Conservation (phyloP, 2,113 vertebrate genomes). For the Hyla sarda region DNA sequence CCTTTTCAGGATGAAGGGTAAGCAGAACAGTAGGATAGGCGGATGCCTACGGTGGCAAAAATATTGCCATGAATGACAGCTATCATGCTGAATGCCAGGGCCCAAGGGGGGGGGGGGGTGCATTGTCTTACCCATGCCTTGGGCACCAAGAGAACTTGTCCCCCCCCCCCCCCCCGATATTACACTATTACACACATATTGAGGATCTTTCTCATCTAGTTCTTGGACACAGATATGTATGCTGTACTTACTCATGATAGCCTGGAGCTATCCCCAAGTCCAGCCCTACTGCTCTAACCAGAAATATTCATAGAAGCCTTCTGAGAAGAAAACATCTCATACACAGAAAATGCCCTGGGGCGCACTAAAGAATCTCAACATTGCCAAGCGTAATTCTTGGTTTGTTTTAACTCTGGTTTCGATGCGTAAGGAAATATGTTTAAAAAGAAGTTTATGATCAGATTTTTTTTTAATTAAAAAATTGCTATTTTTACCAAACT, state of each 20-base stretch:
- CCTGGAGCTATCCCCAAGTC: neutral
- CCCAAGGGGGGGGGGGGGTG: no score
- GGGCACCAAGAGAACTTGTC: no score
- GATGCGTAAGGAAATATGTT: neutral
- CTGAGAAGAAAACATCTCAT: neutral
- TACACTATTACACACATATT: no score
- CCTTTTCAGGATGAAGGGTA: neutral
- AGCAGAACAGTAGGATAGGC: neutral
- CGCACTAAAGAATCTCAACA: neutral
- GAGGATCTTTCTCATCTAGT: no score
- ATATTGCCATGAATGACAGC: neutral
- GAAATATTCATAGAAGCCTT: neutral
- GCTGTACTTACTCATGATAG: neutral
- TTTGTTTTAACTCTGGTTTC: no score
- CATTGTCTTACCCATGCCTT: no score
- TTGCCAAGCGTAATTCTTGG: no score
- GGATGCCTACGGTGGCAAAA: neutral
- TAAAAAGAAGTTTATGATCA: neutral
- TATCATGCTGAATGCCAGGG: neutral
- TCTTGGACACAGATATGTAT: neutral
- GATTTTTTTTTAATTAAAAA: no score
- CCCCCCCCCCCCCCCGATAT: no score
- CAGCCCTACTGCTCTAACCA: neutral
- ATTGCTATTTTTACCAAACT: no score
- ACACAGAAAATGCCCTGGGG: neutral